Base-by-base conservation (phyloP, 2,113 vertebrate genomes). In the Proterorhinus semilunaris region DNA sequence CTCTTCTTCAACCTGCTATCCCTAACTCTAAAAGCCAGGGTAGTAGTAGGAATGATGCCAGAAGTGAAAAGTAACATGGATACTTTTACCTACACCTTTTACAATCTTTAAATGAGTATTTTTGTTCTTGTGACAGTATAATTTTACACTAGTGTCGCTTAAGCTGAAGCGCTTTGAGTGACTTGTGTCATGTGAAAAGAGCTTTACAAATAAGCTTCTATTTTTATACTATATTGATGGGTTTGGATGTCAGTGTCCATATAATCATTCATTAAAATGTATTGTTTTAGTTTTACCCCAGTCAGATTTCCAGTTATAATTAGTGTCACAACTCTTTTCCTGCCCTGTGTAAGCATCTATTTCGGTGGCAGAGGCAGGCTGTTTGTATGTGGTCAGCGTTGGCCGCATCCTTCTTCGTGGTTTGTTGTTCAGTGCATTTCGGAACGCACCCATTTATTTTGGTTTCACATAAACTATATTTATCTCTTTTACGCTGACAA, bases 401-500 rank as follows among this genome's bases (percentile, higher is more conserved):
- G 88, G 91, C 91, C 73, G 85, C 90, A 87, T 90, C 88, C 84
- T 92, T 93, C 91, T 94, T 94, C 96, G 94, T 91, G 95, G 95
- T 92, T 91, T 93, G 91, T 91, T 92, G 92, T 91, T 91, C 92
- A 89, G 91, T 63, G 89, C 92, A 92, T 94, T 93, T 88, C 76
- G 78, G 90, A 94, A 92, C 93, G 92, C 94, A 92, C 94, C 94
- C 92, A 89, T 91, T 92, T 93, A 95, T 95, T 95, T 95, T 91
- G 94, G 93, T 94, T 95, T 92, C 88, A 92, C 83, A 85, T 83
- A 92, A 91, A 93, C 95, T 97, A 96, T 96, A 95, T 96, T 96
- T 94, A 95, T 94, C 90, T 86, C 65, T 76, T 74, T 85, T 73
- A 62, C 10, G 88, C 89, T 93, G 93, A 95, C 95, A 96, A 93